A percentile compares a stretch with the other conserved stretches of the same genome.
Evolutionary conservation across 2,113 vertebrate species (phyloP).

Genomic region (Apeltes quadracus): DNA sequence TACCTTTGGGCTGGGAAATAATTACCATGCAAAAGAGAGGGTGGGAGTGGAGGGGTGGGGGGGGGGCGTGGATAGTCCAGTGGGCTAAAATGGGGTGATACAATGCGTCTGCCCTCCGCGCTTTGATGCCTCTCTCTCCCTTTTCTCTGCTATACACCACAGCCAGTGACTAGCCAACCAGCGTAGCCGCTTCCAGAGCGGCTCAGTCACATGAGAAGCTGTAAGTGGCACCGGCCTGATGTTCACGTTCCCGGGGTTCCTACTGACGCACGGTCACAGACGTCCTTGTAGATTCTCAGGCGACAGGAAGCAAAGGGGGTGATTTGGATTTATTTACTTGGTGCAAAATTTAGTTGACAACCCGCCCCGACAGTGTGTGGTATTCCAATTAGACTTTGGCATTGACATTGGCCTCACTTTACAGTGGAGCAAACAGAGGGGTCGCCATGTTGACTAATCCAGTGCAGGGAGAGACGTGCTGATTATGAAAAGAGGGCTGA

Average conservation of each 20-base stretch:
- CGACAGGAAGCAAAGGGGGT: conserved; percentile 10
- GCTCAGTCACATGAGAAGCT: conserved; percentile 47
- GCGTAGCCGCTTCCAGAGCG: conserved; percentile 42
- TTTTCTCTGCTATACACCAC: conserved; percentile 37
- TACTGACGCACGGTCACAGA: conserved; percentile 43
- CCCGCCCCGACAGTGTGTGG: conserved; percentile 15
- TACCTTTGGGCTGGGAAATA: conserved; percentile 86
- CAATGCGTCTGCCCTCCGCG: conserved; percentile 78
- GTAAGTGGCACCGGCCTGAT: conserved; percentile 52
- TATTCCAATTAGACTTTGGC: conserved; percentile 68
- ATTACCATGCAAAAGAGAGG: conserved; percentile 82
- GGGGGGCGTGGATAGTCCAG: conserved; percentile 75
- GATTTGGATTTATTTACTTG: background rate
- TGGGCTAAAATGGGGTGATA: conserved; percentile 80
- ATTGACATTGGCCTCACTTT: conserved; percentile 73
- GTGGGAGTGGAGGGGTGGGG: conserved; percentile 38
- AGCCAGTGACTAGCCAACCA: conserved; percentile 50
- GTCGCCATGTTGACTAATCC: conserved; percentile 77
- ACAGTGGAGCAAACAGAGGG: conserved; percentile 70
- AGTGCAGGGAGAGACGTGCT: conserved; percentile 73
- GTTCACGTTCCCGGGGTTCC: conserved; percentile 39
- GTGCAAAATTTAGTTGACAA: background rate
- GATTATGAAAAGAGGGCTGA: conserved; percentile 76
- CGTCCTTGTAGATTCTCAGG: conserved; percentile 32
- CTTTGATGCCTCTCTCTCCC: conserved; percentile 63